Conservation (phyloP, 2,888 invertebrate species). For the Cinara cedri region DNA sequence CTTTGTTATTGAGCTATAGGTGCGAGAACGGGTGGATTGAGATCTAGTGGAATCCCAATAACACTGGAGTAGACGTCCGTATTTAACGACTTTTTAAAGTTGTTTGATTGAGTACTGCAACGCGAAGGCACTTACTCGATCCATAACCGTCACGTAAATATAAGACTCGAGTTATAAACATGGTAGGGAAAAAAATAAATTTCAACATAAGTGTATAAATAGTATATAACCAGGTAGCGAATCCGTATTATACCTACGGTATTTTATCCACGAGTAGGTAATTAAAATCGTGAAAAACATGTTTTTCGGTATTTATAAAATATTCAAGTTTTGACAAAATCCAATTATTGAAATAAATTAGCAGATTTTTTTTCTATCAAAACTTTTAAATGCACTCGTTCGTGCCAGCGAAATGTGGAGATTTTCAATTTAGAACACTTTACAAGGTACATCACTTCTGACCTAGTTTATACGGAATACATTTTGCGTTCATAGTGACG, state of each 20-base stretch:
- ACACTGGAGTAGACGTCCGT: not conserved
- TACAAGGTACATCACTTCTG: conserved; percentile 1
- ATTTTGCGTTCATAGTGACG: not conserved
- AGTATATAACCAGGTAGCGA: too few species aligned
- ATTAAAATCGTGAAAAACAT: too few species aligned
- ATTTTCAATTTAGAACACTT: conserved; percentile 7
- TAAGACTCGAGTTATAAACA: too few species aligned
- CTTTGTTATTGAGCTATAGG: conserved; percentile 23
- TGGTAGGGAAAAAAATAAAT: too few species aligned
- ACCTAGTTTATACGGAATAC: not conserved
- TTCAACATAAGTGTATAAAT: too few species aligned
- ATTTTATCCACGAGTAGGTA: too few species aligned
- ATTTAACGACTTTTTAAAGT: conserved; percentile 30
- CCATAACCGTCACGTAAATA: too few species aligned
- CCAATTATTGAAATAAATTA: conserved; percentile 23
- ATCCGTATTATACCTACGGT: too few species aligned
- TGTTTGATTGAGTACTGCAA: conserved; percentile 13
- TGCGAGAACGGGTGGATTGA: too few species aligned
- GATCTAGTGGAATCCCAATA: not conserved
- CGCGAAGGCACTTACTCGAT: not conserved
- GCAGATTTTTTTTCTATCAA: not conserved
- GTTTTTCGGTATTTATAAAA: too few species aligned
- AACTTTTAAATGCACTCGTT: conserved; percentile 27
- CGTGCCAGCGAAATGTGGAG: not conserved
- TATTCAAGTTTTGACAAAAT: conserved; percentile 8